Evolutionary conservation across 2,113 vertebrate genomes (phyloP).

Genomic region (Tachysurus fulvidraco): DNA sequence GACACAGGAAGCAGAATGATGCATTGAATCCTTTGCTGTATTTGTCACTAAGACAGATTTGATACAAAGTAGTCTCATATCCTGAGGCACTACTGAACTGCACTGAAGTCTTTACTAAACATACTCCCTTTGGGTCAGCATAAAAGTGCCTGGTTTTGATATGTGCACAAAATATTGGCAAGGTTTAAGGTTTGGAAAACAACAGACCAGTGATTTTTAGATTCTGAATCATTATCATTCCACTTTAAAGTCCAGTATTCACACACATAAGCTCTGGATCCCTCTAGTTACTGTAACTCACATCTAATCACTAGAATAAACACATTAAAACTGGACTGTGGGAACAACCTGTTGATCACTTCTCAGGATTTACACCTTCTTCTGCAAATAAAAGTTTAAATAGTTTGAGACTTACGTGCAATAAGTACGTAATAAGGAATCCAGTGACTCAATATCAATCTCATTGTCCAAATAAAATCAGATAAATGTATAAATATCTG

Average conservation of each 20-base stretch:
- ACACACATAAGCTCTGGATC: not conserved
- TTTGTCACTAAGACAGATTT: conserved; percentile 18
- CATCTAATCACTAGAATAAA: not conserved
- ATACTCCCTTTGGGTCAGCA: not conserved
- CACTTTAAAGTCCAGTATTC: not conserved
- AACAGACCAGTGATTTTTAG: not conserved
- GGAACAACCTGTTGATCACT: conserved; percentile 67
- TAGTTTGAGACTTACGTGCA: conserved; percentile 59
- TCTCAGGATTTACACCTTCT: not conserved
- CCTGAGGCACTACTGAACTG: conserved; percentile 15
- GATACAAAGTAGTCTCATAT: conserved; percentile 14
- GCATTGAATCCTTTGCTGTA: not conserved
- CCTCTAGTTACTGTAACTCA: not conserved
- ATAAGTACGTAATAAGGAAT: conserved; percentile 60
- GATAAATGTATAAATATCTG: conserved; percentile 35
- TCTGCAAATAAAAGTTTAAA: not conserved
- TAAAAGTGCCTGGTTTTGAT: not conserved
- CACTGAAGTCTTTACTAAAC: conserved; percentile 13
- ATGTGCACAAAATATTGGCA: not conserved
- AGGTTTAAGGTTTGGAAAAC: not conserved
- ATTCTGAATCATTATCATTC: not conserved
- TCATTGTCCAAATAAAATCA: conserved; percentile 63
- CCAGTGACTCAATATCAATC: conserved; percentile 52
- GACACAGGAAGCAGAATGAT: not conserved
- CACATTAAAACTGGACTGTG: conserved; percentile 4